Base-by-base conservation (phyloP, 1,140 invertebrate species). In the Reticulitermes speratus region DNA sequence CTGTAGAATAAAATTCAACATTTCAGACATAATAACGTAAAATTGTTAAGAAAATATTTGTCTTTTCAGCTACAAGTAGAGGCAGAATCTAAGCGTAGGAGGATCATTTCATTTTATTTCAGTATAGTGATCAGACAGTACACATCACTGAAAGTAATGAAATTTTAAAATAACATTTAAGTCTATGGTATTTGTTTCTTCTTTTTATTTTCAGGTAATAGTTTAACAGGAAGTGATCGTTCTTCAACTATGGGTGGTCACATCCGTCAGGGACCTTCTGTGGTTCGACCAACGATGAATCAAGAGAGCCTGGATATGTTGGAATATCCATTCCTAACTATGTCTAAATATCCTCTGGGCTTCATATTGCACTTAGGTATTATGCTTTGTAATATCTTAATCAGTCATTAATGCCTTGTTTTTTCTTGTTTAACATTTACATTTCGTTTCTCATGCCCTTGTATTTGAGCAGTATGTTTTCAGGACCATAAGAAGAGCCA, bases 251-350 rank as follows among this genome's bases (percentile, higher is more conserved):
- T 85, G 88, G 91, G 86, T 88, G 89, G 25, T 30, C 91, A 87
- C 91, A 92, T 87, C 90, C 94, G 87, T 90, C 94, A 86, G 91
- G 87, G 83, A 44, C 86, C 23, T 44, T 83, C 30, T 85, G 25
- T 88, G 84, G 85, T 87, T 25, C 87, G 87, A n/a, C 87, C 93
- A 84, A 92, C 93, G 1, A 93, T 95, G 92, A 94, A 95, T 90
- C 93, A 94, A 88, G 95, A 95, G 86, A 94, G 93, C 84, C 90
- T 96, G 87, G 96, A 97, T 88, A 95, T 97, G 94, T 90, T 97
- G 88, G 98, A 99, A 90, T 99, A 98, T 91, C 98, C 98, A 0
- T 99, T 99, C 90, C 93, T 99, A 25, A 99, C 98, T 0, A 96
- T 99, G 94, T 94, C 95, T 5, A 96, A 96, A 88, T 98, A 97